Base-by-base conservation (phyloP, 2,888 invertebrate genomes). In the Eumerus sabulonum region DNA sequence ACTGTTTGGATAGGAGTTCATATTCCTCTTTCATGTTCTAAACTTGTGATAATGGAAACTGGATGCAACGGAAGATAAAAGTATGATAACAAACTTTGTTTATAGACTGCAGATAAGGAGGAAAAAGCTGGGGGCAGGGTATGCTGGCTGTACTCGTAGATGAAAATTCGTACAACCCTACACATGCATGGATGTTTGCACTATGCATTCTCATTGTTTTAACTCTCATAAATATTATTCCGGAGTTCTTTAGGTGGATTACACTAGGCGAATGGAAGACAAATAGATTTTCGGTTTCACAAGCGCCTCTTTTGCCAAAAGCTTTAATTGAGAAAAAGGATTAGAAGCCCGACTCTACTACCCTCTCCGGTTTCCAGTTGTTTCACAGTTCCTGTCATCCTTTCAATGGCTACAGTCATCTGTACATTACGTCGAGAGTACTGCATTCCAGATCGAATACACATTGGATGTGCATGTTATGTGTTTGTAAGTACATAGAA, bases 31-130 rank as follows among this genome's bases (percentile, higher is more conserved):
- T 42, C 40, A 51, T 66, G 60, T 62, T 60, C 60, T 56, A 77
- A n/a, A 62, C 66, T 77, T 63, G 59, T 63, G 77, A 79, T 79
- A 79, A 79, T 79, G 77, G 73, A 73, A 79, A 68, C 67, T 68
- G 68, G 68, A 79, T 79, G 77, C 68, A 68, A 73, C 73, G 67
- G 38, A 72, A 68, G 77, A 79, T 79, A 79, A 73, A 68, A 79
- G 73, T 79, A 79, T 68, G 77, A 79, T 73, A 79, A 73, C 77
- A 79, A 79, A 79, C 67, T 79, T 79, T 79, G 77, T 73, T 79
- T 79, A 68, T 79, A 54, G 59, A 79, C 77, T 71, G 47, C 51
- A 63, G 54, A 63, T 67, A 72, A 77, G 67, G 67, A 72, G 27
- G 27, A 27, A 27, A 7, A 27, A 27, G 27, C 27, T 27, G 27